Evolutionary conservation across 2,888 invertebrate species (phyloP), one percentile per base, ranked within the genome.

Genomic region (Nomada fabriciana): DNA sequence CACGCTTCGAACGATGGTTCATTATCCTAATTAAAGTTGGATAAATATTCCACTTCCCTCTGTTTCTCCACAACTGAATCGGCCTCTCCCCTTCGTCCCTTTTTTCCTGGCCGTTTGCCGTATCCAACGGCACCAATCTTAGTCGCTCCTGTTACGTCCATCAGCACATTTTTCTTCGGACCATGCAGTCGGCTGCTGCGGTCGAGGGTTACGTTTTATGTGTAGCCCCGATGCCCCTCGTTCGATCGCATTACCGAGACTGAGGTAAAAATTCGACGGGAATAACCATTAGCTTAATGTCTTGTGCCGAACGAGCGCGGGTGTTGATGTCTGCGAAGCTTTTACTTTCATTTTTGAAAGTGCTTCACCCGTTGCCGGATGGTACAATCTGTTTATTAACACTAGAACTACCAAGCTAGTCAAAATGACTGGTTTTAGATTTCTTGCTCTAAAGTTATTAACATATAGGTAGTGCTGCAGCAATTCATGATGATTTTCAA

Each of bases 11-110:
- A 75, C 76, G 77, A 86, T 84, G 85, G 89, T 88, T 90, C 88
- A 90, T 90, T 90, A 90, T 88, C 85, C 77, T 90, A 90, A 90
- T 90, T 89, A 89, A 89, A 89, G 83, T 89, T 84, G 82, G 81
- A 81, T 68, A 86, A 88, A 88, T 89, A 90, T 82, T 55, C 80
- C 50, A 75, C 55, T 53, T 64, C 47, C 61, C 69, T 71, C 74
- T 68, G 75, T 77, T 63, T 65, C 80, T 69, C 69, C 64, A 52
- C 20, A 61, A 25, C 55, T 42, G 29, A 53, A 18, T 23, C 68
- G 42, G 7, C n/a, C 47, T 29, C 72, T 60, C 53, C 59, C 29
- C 61, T 53, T 29, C 43, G 53, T 60, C 64, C 59, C 64, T 76
- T 69, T 36, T 85, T 68, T 67, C 52, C 83, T 83, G 83, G 82